These are phyloP conservation scores for Ceratina calcarata DNA, from an alignment of 1,140 invertebrate species.

Conservation along the genomic window DNA sequence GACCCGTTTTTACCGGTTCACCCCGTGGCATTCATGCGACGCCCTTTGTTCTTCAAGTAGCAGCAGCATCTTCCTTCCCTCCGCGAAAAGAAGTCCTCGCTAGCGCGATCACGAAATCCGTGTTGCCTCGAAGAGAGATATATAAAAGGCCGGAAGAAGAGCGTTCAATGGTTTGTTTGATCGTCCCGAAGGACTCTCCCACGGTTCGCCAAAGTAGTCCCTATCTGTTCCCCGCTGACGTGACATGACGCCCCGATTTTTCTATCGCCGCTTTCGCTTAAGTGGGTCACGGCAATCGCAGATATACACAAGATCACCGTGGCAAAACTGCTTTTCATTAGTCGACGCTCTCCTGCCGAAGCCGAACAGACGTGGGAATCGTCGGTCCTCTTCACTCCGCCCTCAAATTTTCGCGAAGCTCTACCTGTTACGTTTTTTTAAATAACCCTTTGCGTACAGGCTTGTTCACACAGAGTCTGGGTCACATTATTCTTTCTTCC, in stretches of 20 bases:
- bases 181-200: conserved; percentile 68
- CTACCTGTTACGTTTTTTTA: neutral
- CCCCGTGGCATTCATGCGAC: conserved; percentile 5
- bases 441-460: no score
- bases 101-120: conserved; percentile 56
- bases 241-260: conserved; percentile 49
- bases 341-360: conserved; percentile 35
- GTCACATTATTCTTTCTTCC: no score
- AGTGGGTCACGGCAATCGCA: conserved; percentile 50
- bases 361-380: conserved; percentile 65
- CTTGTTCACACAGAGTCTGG: no score
- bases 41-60: conserved; percentile 5
- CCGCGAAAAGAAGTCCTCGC: conserved; percentile 35
- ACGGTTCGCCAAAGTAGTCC: conserved; percentile 59
- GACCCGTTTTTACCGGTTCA: neutral
- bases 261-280: conserved; percentile 47
- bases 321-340: conserved; percentile 42
- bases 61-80: conserved; percentile 20
- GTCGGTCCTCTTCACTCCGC: neutral
- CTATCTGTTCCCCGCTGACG: conserved; percentile 57
- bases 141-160: conserved; percentile 67
- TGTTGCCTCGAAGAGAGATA: conserved; percentile 47
- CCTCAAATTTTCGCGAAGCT: conserved; percentile 17
- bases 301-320: conserved; percentile 32
- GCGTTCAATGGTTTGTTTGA: conserved; percentile 66